Evolutionary conservation across 2,113 vertebrate species (phyloP).

Genomic region (Rhizomys pruinosus): DNA sequence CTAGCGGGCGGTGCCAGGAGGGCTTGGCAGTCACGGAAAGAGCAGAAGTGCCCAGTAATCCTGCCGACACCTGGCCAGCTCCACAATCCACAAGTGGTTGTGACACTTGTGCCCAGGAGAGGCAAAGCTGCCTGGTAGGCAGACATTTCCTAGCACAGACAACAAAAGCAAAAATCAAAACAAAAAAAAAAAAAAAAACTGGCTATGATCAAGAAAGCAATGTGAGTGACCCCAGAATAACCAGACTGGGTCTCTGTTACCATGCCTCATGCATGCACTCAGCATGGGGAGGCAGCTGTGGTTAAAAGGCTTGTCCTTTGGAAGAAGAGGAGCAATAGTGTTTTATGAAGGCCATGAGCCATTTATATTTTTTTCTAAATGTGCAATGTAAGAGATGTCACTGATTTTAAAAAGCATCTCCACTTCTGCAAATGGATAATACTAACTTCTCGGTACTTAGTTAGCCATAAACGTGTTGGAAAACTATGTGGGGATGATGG

Average conservation of each 20-base stretch:
- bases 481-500: neutral
- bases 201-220: no score
- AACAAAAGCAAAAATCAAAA: conserved; percentile 27
- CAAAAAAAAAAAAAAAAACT: no score
- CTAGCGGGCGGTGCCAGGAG: conserved; percentile 40
- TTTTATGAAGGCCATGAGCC: neutral
- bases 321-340: neutral
- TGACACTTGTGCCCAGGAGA: conserved; percentile 44
- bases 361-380: neutral
- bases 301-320: neutral
- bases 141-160: conserved; percentile 10
- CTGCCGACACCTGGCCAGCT: neutral
- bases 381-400: neutral
- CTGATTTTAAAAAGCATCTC: neutral
- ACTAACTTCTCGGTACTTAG: neutral
- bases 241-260: neutral
- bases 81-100: neutral
- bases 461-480: neutral
- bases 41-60: neutral
- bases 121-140: neutral
- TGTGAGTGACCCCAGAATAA: neutral
- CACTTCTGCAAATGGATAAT: neutral
- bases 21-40: conserved; percentile 44
- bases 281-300: neutral
- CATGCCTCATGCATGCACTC: neutral